Evolutionary conservation across 2,888 invertebrate species (phyloP).

Genomic region (Petrolisthes cinctipes): DNA sequence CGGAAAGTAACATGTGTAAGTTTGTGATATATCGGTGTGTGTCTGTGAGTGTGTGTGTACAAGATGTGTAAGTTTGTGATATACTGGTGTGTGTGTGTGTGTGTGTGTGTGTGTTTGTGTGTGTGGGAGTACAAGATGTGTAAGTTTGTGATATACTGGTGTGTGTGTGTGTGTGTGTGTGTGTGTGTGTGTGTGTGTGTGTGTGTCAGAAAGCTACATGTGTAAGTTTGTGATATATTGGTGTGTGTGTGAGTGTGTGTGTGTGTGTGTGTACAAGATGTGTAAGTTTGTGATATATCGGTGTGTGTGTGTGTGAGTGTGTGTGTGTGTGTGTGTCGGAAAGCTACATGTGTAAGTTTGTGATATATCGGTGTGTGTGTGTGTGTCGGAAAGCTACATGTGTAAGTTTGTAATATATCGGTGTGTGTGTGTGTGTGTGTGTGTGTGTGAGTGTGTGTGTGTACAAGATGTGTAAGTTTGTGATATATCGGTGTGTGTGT

Average conservation of each 20-base stretch:
- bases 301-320: conserved; percentile 1
- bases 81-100: not conserved
- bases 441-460: not conserved
- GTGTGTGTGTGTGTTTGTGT: not conserved
- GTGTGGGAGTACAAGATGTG: not conserved
- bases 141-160: not conserved
- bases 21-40: not conserved
- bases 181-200: not conserved
- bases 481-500: not conserved
- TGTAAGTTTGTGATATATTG: not conserved
- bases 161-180: not conserved
- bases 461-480: not conserved
- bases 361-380: not conserved
- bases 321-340: not conserved
- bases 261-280: not conserved
- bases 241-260: not conserved
- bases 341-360: too few species aligned
- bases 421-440: conserved; percentile 1
- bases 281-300: too few species aligned
- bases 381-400: not conserved
- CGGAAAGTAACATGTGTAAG: too few species aligned
- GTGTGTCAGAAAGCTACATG: not conserved
- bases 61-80: not conserved
- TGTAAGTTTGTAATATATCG: too few species aligned
- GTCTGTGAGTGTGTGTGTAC: not conserved